Conservation (phyloP, 2,888 invertebrate genomes). For the Campoplex nolae region DNA sequence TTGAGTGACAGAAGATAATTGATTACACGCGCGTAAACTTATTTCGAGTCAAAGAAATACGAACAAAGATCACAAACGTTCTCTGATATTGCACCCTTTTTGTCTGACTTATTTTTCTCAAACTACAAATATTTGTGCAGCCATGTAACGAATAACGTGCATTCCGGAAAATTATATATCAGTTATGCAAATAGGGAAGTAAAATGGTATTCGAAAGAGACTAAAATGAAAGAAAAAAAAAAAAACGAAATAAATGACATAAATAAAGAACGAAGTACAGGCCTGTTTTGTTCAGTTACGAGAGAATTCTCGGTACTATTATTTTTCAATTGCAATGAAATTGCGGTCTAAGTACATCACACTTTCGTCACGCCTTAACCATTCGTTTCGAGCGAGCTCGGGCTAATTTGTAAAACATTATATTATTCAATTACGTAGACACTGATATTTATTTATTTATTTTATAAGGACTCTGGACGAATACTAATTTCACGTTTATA, state of each 20-base stretch:
- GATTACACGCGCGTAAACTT: not conserved
- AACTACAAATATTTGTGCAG: not conserved
- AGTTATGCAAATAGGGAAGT: conserved; percentile 14
- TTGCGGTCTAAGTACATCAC: conserved; percentile 37
- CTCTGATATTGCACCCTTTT: not conserved
- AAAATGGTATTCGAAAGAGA: not conserved
- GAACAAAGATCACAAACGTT: not conserved
- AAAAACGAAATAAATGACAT: not conserved
- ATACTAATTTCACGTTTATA: conserved; percentile 1
- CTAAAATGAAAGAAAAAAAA: conserved; percentile 1
- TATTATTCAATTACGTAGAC: conserved; percentile 2
- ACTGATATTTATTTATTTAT: not conserved
- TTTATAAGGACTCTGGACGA: conserved; percentile 8
- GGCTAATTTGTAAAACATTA: conserved; percentile 44
- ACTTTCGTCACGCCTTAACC: conserved; percentile 19
- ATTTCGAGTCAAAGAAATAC: too few species aligned
- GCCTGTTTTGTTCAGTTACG: conserved; percentile 17
- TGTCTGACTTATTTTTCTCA: not conserved
- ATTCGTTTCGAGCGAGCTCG: conserved; percentile 39
- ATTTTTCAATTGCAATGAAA: conserved; percentile 39
- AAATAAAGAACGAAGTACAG: not conserved
- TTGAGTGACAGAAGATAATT: not conserved
- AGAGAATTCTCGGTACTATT: conserved; percentile 21
- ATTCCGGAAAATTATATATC: not conserved
- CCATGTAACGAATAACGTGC: not conserved